These are phyloP conservation scores for Oreamnos americanus DNA, from an alignment of 2,113 vertebrate genomes.

Conservation along the genomic window DNA sequence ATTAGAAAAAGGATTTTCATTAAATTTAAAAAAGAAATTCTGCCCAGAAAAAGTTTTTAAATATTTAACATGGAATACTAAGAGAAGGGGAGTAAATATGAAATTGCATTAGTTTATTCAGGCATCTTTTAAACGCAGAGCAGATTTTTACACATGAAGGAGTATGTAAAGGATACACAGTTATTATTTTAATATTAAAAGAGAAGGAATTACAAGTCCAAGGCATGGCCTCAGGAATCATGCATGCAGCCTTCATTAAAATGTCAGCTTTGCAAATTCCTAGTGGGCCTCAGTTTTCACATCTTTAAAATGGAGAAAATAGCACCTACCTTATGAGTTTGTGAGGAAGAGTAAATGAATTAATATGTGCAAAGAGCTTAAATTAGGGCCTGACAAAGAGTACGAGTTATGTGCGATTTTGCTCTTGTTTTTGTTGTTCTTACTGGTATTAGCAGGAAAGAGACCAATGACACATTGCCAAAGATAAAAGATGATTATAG, in stretches of 20 bases:
- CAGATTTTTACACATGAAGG: not conserved
- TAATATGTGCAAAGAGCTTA: not conserved
- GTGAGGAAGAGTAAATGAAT: not conserved
- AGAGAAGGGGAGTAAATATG: not conserved
- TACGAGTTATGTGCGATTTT: not conserved
- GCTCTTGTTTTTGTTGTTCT: not conserved
- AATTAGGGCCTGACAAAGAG: not conserved
- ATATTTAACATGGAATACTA: not conserved
- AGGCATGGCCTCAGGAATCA: not conserved
- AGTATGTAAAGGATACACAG: not conserved
- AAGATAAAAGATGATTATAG: not conserved
- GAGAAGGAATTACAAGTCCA: not conserved
- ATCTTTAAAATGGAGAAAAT: not conserved
- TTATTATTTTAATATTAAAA: not conserved
- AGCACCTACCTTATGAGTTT: not conserved
- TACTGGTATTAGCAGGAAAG: not conserved
- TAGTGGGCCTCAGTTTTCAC: not conserved
- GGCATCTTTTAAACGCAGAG: not conserved
- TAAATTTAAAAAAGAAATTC: conserved; percentile 25
- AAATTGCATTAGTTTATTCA: not conserved
- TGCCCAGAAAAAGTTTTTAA: not conserved
- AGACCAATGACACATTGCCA: not conserved
- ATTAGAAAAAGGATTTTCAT: conserved; percentile 10
- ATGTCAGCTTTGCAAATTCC: not conserved
- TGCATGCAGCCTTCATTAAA: not conserved